Evolutionary conservation across 2,113 vertebrate species (phyloP).

Genomic region (Tetrao urogallus): DNA sequence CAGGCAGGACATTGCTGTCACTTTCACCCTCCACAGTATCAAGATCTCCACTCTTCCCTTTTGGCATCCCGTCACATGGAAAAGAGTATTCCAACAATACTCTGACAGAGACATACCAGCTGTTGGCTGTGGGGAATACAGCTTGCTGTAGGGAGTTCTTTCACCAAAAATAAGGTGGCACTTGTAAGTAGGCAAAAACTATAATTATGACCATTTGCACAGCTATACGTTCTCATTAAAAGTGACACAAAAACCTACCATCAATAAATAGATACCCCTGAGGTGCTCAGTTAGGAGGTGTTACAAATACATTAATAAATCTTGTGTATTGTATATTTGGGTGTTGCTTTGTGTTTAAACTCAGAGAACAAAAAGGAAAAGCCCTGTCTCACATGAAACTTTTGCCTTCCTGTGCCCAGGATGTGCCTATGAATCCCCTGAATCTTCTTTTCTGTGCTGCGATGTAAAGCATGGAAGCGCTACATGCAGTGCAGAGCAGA

Average conservation of each 20-base stretch:
- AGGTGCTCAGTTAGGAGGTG: neutral
- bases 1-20: neutral
- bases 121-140: neutral
- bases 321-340: neutral
- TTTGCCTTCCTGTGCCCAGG: neutral
- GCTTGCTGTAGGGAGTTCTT: neutral
- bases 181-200: neutral
- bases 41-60: accelerated
- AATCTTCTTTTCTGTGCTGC: neutral
- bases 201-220: neutral
- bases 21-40: accelerated
- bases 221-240: neutral
- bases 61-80: neutral
- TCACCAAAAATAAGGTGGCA: neutral
- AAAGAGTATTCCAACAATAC: neutral
- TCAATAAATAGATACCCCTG: neutral
- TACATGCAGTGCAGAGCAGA: neutral
- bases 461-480: neutral
- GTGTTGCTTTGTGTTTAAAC: neutral
- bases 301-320: neutral
- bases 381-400: neutral
- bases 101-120: neutral
- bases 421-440: neutral
- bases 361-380: neutral
- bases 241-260: neutral